A percentile compares a stretch with the other conserved stretches of the same genome.
phyloP scores from a whole-genome alignment of 2,888 invertebrate species.

The Rugalucina vietnamica region DNA sequence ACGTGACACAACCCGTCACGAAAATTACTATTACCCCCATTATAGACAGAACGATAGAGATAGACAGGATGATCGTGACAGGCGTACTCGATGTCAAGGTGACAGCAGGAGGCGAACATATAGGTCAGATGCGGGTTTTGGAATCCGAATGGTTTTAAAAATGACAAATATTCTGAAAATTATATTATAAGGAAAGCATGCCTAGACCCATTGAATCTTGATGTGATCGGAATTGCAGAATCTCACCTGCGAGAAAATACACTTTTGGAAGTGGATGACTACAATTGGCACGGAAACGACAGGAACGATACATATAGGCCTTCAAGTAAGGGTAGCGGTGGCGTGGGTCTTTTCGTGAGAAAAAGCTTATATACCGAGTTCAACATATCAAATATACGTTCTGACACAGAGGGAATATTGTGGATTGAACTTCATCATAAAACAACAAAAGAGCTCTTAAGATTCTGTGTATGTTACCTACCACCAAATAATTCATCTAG shows the following conservation, averaged over 20 bases:
- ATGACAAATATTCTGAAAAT: too few species aligned
- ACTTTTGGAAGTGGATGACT: slow-evolving; percentile 2
- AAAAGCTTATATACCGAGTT: not conserved
- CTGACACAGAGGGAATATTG: not conserved
- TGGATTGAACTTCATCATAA: slow-evolving; percentile 6
- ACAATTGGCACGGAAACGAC: slow-evolving; percentile 15
- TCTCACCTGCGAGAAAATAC: slow-evolving; percentile 7
- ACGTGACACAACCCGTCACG: too few species aligned
- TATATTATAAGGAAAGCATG: not conserved
- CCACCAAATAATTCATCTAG: slow-evolving; percentile 8
- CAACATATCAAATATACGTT: not conserved
- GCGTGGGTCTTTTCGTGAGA: slow-evolving; percentile 18
- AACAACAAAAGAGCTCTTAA: not conserved
- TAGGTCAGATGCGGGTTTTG: too few species aligned
- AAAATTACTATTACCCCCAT: too few species aligned
- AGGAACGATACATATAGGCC: slow-evolving; percentile 11
- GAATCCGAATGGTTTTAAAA: too few species aligned
- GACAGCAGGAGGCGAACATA: too few species aligned
- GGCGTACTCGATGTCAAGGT: too few species aligned
- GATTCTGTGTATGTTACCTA: slow-evolving; percentile 11
- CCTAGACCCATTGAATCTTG: slow-evolving; percentile 7
- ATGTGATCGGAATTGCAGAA: slow-evolving; percentile 24
- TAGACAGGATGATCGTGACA: too few species aligned
- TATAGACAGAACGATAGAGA: too few species aligned
- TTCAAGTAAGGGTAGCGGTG: slow-evolving; percentile 22